Evolutionary conservation across 2,113 vertebrate species (phyloP).

Genomic region (Zosterops borbonicus): DNA sequence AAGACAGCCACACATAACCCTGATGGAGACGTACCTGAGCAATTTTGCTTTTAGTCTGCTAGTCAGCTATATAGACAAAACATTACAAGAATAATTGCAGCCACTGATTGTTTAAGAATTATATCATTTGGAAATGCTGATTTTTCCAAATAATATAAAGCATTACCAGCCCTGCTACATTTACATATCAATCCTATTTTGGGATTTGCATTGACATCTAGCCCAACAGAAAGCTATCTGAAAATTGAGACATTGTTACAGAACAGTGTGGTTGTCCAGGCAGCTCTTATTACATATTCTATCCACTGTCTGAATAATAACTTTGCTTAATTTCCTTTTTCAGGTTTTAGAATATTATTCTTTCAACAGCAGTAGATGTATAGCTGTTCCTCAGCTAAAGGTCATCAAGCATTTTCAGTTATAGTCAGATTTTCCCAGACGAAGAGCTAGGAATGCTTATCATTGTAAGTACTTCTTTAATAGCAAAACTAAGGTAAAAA

Average conservation of each 20-base stretch:
- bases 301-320: background rate
- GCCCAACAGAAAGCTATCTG: background rate
- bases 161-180: background rate
- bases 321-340: background rate
- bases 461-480: background rate
- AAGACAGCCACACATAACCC: background rate
- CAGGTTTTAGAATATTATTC: background rate
- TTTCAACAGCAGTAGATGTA: background rate
- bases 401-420: background rate
- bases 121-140: background rate
- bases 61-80: background rate
- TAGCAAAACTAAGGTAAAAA: background rate
- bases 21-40: rapidly evolving
- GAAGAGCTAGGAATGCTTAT: background rate
- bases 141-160: background rate
- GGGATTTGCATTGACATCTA: background rate
- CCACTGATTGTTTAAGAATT: background rate
- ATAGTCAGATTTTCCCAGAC: background rate
- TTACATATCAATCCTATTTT: background rate
- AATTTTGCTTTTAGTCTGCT: background rate
- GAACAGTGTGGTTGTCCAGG: background rate
- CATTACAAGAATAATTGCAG: background rate
- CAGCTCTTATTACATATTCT: background rate
- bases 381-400: background rate
- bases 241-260: background rate